phyloP scores from a whole-genome alignment of 2,888 invertebrate genomes.

The Acleris emargana region DNA sequence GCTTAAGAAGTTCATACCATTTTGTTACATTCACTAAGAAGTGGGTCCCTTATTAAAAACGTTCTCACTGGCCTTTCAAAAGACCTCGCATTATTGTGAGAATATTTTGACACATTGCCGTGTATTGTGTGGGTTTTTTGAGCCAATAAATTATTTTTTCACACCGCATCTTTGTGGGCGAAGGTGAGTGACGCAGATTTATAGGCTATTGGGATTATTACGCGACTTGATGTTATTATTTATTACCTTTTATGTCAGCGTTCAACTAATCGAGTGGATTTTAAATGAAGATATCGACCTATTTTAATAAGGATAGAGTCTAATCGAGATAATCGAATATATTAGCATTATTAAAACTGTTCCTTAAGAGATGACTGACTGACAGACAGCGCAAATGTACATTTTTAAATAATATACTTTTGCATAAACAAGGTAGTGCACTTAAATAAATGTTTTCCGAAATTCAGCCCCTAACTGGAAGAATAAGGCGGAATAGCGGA shows the following conservation, averaged over 20 bases:
- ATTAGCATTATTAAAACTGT: too few relatives aligned
- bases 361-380: too few relatives aligned
- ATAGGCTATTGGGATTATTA: constrained; percentile 54
- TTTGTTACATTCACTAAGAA: constrained; percentile 60
- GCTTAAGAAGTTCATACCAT: constrained; percentile 80
- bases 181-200: constrained; percentile 69
- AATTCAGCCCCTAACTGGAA: too few relatives aligned
- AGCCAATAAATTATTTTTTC: constrained; percentile 72
- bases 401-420: too few relatives aligned
- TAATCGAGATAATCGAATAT: too few relatives aligned
- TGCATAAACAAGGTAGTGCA: too few relatives aligned
- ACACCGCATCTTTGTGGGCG: constrained; percentile 41
- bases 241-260: constrained; percentile 45
- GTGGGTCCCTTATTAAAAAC: constrained; percentile 62
- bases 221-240: constrained; percentile 65
- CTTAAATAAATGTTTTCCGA: too few relatives aligned
- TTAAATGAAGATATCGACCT: neutral
- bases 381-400: too few relatives aligned
- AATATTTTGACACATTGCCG: constrained; percentile 81
- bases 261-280: neutral
- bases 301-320: too few relatives aligned
- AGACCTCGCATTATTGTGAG: constrained; percentile 67
- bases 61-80: constrained; percentile 52
- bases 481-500: too few relatives aligned
- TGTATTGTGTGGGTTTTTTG: constrained; percentile 72